Evolutionary conservation across 2,113 vertebrate genomes (phyloP), one percentile per base, ranked within the genome.

Genomic region (Lynx canadensis): DNA sequence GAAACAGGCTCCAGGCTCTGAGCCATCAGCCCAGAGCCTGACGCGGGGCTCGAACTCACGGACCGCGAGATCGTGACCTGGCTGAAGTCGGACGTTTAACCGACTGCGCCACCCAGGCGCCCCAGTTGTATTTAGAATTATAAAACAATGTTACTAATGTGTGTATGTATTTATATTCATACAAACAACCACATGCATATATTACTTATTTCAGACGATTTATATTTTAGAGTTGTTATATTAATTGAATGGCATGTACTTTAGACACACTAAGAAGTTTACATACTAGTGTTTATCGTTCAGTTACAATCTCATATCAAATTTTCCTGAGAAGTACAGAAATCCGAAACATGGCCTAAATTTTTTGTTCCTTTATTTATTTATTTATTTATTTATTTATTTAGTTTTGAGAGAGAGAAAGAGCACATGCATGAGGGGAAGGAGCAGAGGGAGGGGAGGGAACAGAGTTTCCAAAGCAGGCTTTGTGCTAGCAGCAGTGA

Each of bases 401-500:
- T 60, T 60, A 57, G 6, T 60, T 10, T 60, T 60, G 57, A 60
- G 57, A 60, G 55, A 60, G 57, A 60, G 57, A 60, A 60, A 60
- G 57, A 60, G 57, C 57, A 60, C 18, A 21, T 60, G 21, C 21
- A 25, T 8, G 1, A 9, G 8, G 57, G 21, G 19, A 16, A 57
- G 57, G 6, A 57, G 0, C 2, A 0, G 13, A 3, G 2, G 13
- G 12, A 0, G 55, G 19, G 19, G 0, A 2, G 19, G 19, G 19
- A 0, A 60, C 21, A 60, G 21, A 60, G 21, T 23, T 60, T 23
- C 57, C 18, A 60, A 60, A 60, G 18, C 57, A 25, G 57, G 21
- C 21, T 60, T 21, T 23, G 57, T 23, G 57, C 2, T 21, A 0
- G 2, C 57, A 60, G 57, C 19, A 60, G 57, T 3, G 57, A 60